Base-by-base conservation (phyloP, 2,113 vertebrate species). In the Rhinolophus ferrumequinum region DNA sequence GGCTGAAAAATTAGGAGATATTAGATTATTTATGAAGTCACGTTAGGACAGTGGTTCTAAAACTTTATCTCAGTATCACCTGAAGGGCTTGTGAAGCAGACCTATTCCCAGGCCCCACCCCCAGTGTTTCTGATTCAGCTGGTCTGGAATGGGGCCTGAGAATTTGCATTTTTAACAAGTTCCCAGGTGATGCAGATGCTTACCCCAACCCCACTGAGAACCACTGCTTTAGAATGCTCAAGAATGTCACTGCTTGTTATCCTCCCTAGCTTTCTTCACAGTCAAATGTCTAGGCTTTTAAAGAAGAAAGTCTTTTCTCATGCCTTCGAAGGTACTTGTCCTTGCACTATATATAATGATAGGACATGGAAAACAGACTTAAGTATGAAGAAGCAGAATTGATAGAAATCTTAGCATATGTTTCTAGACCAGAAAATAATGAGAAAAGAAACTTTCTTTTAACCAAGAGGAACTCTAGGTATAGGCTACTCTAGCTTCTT, bases 311-410 rank as follows among this genome's bases (percentile, higher is more conserved):
- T 33, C 60, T 60, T 90, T 80, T 38, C 56, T 52, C 52, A 66
- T 41, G 94, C 83, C 66, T 8, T 38, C 58, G n/a, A 93, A 96
- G 58, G 87, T 66, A 80, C 85, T 92, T 69, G 64, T 69, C 41
- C 70, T 93, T 87, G 76, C 81, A 58, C 85, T 58, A 70, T 6
- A 62, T 62, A 62, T 50, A 79, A 87, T 72, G 58, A 92, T 30
- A 92, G 64, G 69, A 92, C 38, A 95, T 35, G 22, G 35, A 89
- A 93, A 77, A 90, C 24, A 77, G 56, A 88, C 22, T 54, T 80
- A 60, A 62, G 38, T 38, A 92, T 26, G 41, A 86, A 90, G 54
- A 44, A 22, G 35, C 6, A 69, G 76, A 94, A 77, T 2, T 38
- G 19, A 76, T 38, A 67, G 76, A 81, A 81, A 90, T 85, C 67